Percentiles rank a stretch among this genome's conserved stretches.
Evolutionary conservation across 2,888 invertebrate species (phyloP).

Genomic region (Temnothorax unifasciatus): DNA sequence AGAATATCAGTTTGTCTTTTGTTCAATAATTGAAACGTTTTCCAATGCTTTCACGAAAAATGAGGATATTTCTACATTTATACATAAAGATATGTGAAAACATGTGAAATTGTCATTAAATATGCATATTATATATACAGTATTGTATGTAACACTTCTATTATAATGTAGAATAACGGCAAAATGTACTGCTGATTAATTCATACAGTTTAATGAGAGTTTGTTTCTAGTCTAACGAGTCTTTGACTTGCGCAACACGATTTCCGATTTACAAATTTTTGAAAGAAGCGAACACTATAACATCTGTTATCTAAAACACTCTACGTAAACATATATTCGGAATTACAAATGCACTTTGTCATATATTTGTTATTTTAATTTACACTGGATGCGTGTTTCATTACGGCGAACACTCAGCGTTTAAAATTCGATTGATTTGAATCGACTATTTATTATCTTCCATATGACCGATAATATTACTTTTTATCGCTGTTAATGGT

Average conservation of each 20-base stretch:
- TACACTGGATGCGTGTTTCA: slow-evolving; percentile 13
- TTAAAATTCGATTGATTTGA: slow-evolving; percentile 12
- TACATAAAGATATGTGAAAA: not conserved
- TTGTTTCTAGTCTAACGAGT: slow-evolving; percentile 10
- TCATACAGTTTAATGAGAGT: not conserved
- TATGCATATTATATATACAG: too few relatives aligned
- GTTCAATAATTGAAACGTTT: not conserved
- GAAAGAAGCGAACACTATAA: not conserved
- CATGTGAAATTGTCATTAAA: not conserved
- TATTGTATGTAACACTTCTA: not conserved
- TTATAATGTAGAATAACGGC: not conserved
- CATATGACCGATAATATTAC: not conserved
- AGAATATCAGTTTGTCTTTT: not conserved
- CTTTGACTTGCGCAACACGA: slow-evolving; percentile 66
- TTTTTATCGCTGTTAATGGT: not conserved
- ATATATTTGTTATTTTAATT: slow-evolving; percentile 24
- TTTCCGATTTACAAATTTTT: slow-evolving; percentile 41
- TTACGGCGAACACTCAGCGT: not conserved
- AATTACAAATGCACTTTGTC: not conserved
- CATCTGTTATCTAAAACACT: not conserved
- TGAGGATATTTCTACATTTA: not conserved
- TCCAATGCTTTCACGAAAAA: not conserved
- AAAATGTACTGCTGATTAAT: not conserved
- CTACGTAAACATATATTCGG: not conserved
- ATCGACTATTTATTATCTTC: slow-evolving; percentile 20